Conservation (phyloP, 2,797 vertebrate genomes). For the Siniperca scherzeri region DNA sequence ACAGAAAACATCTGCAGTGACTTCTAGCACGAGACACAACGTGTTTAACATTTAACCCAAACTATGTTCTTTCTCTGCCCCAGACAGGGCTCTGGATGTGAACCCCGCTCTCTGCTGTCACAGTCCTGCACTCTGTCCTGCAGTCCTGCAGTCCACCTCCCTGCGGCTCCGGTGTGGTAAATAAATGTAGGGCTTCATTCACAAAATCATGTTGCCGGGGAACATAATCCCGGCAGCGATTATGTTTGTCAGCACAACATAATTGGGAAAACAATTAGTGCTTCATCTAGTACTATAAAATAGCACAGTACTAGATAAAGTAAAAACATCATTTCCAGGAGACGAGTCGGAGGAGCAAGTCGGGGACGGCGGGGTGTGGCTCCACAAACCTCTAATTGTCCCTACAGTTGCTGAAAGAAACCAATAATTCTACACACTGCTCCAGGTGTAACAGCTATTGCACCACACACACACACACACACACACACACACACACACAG, state of each 20-base stretch:
- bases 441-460: conserved; percentile 31
- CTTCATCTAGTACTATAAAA: background rate
- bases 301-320: background rate
- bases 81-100: too few species aligned
- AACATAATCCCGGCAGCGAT: background rate
- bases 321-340: background rate
- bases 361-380: background rate
- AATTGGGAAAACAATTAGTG: background rate
- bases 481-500: conserved; percentile 22
- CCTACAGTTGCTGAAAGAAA: conserved; percentile 31
- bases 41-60: too few species aligned
- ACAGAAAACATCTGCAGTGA: too few species aligned
- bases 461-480: conserved; percentile 12
- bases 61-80: too few species aligned
- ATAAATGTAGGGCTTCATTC: too few species aligned
- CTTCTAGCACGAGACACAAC: too few species aligned
- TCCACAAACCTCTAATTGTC: conserved; percentile 32
- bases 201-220: too few species aligned
- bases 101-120: too few species aligned
- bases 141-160: too few species aligned
- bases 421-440: conserved; percentile 45
- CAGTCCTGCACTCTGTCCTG: too few species aligned
- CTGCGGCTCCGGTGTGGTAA: too few species aligned
- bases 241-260: background rate
- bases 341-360: background rate